Percentiles rank a stretch among this genome's conserved stretches.
These are phyloP conservation scores for Sebastes wilsoni DNA, from an alignment of 2,797 vertebrate genomes.

Conservation along the genomic window DNA sequence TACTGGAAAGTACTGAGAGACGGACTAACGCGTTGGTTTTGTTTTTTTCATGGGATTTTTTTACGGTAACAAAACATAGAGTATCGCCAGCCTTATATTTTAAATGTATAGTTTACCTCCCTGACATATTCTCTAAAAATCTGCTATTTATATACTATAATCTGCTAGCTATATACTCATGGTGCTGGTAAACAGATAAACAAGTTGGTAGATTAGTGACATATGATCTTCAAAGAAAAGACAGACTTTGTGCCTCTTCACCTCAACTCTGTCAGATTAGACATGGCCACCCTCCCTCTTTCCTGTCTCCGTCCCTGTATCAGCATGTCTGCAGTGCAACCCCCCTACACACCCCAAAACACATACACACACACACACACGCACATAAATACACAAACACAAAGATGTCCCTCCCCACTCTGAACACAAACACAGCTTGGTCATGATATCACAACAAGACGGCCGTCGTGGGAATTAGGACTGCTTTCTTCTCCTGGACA, in stretches of 20 bases:
- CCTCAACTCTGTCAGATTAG: slow-evolving; percentile 45
- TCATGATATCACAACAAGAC: slow-evolving; percentile 65
- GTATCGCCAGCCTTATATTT: not conserved
- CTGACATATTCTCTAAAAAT: not conserved
- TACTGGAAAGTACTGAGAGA: no score
- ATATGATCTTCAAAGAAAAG: slow-evolving; percentile 45
- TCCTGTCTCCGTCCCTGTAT: slow-evolving; percentile 21
- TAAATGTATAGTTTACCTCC: not conserved
- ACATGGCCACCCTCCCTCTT: slow-evolving; percentile 20
- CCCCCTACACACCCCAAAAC: slow-evolving; percentile 27
- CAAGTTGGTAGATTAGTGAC: slow-evolving; percentile 15
- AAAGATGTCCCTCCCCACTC: slow-evolving; percentile 42
- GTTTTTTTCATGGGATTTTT: not conserved
- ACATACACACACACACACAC: slow-evolving; percentile 29
- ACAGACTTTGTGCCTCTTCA: slow-evolving; percentile 31
- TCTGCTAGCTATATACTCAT: not conserved
- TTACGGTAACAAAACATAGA: not conserved
- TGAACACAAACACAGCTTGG: slow-evolving; percentile 72
- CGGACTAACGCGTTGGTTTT: no score
- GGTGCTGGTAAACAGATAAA: slow-evolving; percentile 7
- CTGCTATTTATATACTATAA: not conserved
- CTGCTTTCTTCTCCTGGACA: slow-evolving; percentile 40
- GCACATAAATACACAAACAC: slow-evolving; percentile 49
- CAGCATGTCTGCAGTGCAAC: slow-evolving; percentile 37
- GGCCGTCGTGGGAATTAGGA: slow-evolving; percentile 55